Percentiles rank a stretch among this genome's conserved stretches.
Evolutionary conservation across 2,113 vertebrate species (phyloP).

Genomic region (human): DNA sequence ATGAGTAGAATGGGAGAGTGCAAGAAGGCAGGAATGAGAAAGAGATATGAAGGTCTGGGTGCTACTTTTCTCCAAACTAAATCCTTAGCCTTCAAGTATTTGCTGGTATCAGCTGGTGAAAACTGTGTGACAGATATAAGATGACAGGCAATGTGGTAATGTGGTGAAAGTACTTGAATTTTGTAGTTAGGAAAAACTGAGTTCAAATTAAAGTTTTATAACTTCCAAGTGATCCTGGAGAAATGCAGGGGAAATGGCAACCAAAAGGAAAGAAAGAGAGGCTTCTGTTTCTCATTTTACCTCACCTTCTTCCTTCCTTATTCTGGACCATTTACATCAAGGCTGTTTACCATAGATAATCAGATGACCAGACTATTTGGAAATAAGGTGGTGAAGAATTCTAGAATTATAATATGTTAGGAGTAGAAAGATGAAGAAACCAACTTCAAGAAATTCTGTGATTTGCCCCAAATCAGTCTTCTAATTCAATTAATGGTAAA

Average conservation of each 20-base stretch:
- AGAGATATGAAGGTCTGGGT: not conserved
- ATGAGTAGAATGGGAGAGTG: not conserved
- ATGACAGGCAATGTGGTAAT: not conserved
- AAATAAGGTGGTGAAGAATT: not conserved
- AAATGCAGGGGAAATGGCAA: not conserved
- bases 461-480: not conserved
- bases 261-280: not conserved
- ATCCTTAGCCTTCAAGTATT: not conserved
- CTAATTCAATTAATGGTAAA: not conserved
- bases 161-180: not conserved
- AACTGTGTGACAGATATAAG: not conserved
- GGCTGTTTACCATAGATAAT: not conserved
- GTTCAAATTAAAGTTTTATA: not conserved
- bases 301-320: not conserved
- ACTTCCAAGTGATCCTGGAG: not conserved
- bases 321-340: not conserved
- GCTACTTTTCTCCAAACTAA: not conserved
- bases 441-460: not conserved
- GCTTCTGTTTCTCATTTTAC: not conserved
- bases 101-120: not conserved
- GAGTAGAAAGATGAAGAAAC: not conserved
- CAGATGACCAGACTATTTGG: not conserved
- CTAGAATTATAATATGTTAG: slow-evolving; percentile 21
- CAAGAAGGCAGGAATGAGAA: not conserved
- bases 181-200: not conserved